Percentiles rank a stretch among this genome's conserved stretches.
Conservation (phyloP, 2,888 invertebrate species). For the Stegophylla sp. region DNA sequence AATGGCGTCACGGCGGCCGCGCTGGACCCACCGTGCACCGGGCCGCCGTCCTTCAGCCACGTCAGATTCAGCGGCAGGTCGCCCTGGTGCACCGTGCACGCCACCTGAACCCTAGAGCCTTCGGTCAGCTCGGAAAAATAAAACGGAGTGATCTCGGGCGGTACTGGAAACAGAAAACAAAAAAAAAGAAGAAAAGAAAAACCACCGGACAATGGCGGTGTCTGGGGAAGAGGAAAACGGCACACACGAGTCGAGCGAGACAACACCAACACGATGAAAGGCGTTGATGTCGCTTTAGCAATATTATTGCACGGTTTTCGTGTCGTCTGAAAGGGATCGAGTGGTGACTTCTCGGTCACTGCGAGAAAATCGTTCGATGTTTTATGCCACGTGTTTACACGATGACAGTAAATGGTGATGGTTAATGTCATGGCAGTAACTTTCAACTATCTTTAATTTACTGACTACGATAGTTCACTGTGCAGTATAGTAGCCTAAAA, state of each 20-base stretch:
- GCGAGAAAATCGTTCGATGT: too few relatives aligned
- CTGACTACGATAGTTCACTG: too few relatives aligned
- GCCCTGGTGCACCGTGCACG: constrained; percentile 65
- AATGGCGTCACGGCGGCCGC: constrained; percentile 60
- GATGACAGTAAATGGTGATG: too few relatives aligned
- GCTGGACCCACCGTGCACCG: constrained; percentile 60
- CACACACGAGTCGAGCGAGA: neutral
- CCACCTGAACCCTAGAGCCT: constrained; percentile 65
- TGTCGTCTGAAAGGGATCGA: too few relatives aligned
- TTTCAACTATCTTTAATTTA: too few relatives aligned
- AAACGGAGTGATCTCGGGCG: constrained; percentile 66
- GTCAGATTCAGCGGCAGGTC: constrained; percentile 64
- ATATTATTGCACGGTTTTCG: too few relatives aligned
- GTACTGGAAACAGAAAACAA: constrained; percentile 63
- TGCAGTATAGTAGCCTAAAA: too few relatives aligned
- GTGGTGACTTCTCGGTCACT: too few relatives aligned
- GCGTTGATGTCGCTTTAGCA: too few relatives aligned
- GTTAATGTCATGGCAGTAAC: too few relatives aligned
- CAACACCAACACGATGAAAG: neutral
- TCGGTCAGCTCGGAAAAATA: constrained; percentile 68
- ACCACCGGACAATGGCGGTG: neutral
- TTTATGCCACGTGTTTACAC: too few relatives aligned
- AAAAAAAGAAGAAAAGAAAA: too few relatives aligned
- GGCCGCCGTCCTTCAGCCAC: constrained; percentile 64
- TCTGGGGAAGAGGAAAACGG: constrained; percentile 24